Conservation (phyloP, 2,113 vertebrate genomes). For the Hippocampus mohnikei region DNA sequence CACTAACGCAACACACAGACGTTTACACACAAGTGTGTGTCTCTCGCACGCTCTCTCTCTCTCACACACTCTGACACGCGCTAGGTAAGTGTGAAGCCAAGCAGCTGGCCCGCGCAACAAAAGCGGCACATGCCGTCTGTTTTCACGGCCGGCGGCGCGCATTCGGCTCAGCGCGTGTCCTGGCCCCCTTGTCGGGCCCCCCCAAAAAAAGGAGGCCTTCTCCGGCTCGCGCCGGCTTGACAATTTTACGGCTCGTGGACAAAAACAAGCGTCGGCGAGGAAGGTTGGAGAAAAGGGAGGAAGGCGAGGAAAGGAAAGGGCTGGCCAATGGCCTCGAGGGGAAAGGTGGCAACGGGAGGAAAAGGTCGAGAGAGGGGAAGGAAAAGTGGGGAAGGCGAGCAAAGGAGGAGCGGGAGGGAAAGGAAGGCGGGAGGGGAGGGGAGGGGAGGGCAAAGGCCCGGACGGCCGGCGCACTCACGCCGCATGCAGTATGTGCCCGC, state of each 20-base stretch:
- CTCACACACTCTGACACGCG: constrained; percentile 19
- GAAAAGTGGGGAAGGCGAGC: no score
- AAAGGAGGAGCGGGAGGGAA: no score
- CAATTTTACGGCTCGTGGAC: constrained; percentile 41
- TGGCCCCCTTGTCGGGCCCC: background rate
- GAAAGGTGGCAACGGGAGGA: no score
- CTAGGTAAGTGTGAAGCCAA: constrained; percentile 65
- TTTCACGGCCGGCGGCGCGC: constrained; percentile 65
- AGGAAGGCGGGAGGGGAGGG: no score
- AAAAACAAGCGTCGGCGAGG: constrained; percentile 21
- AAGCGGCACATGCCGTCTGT: constrained; percentile 71
- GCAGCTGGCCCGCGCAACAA: constrained; percentile 69
- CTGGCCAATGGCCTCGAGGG: no score
- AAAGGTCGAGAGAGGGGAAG: no score
- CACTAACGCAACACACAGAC: no score
- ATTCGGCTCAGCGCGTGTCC: constrained; percentile 67
- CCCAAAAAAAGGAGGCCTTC: constrained; percentile 60
- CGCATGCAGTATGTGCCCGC: constrained; percentile 74
- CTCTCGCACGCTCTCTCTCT: background rate
- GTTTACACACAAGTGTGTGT: background rate
- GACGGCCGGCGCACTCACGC: constrained; percentile 63
- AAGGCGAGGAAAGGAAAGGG: background rate
- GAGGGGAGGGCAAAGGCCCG: no score
- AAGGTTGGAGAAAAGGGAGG: background rate
- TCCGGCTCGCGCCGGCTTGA: constrained; percentile 20